Conservation (phyloP, 2,113 vertebrate species). For the Ciconia stormi region DNA sequence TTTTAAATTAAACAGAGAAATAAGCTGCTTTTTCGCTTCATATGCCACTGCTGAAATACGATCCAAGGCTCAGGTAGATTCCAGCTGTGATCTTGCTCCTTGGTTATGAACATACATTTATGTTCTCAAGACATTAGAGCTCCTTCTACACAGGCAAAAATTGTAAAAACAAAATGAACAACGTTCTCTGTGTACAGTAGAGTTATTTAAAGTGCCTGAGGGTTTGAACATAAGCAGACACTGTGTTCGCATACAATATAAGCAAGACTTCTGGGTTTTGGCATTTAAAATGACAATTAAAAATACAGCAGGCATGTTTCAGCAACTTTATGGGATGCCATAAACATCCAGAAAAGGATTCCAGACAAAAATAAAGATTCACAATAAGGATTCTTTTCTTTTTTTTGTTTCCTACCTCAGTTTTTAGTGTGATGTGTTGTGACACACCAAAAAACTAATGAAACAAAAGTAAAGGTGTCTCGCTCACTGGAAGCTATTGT, state of each 20-base stretch:
- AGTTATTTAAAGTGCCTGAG: slow-evolving; percentile 75
- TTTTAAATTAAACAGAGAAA: neutral
- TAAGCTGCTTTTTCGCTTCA: neutral
- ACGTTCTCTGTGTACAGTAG: slow-evolving; percentile 70
- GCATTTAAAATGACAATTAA: slow-evolving; percentile 66
- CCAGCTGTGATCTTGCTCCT: slow-evolving; percentile 46
- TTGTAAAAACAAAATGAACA: slow-evolving; percentile 75
- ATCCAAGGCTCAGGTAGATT: slow-evolving; percentile 61
- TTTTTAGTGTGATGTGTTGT: neutral
- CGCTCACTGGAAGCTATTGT: neutral
- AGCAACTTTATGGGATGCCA: slow-evolving; percentile 37
- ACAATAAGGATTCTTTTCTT: neutral
- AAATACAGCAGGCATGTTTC: slow-evolving; percentile 56
- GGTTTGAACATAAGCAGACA: slow-evolving; percentile 77
- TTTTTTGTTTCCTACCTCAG: neutral
- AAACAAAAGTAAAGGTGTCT: neutral
- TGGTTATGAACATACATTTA: slow-evolving; percentile 55
- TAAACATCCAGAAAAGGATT: slow-evolving; percentile 50
- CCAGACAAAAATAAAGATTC: slow-evolving; percentile 23
- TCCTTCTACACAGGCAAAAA: slow-evolving; percentile 68
- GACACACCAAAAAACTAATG: neutral
- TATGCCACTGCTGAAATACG: neutral
- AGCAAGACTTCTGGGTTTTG: slow-evolving; percentile 69
- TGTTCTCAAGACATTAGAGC: slow-evolving; percentile 18
- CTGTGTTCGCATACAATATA: slow-evolving; percentile 47